Conservation (phyloP, 2,888 invertebrate species). For the Anticlea derivata region DNA sequence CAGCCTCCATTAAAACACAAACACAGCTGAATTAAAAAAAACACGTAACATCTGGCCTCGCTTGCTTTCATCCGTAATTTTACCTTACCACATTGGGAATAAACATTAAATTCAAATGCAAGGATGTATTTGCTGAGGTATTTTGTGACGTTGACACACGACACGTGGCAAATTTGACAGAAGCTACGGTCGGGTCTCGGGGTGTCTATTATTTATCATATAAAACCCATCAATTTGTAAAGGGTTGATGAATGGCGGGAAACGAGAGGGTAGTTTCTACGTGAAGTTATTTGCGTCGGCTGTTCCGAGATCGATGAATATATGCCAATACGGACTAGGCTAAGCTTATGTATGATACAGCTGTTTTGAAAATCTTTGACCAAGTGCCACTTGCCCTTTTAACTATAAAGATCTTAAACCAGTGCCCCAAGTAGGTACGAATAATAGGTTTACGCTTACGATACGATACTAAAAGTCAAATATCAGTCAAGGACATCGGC, state of each 20-base stretch:
- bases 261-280: constrained; percentile 23
- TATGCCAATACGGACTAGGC: constrained; percentile 5
- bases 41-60: constrained; percentile 26
- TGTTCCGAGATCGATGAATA: constrained; percentile 7
- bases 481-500: too few relatives aligned
- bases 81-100: constrained; percentile 27
- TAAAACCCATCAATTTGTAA: constrained; percentile 58
- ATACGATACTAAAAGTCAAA: too few relatives aligned
- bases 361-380: background rate
- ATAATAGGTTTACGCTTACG: too few relatives aligned
- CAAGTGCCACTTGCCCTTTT: background rate
- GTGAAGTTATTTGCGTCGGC: constrained; percentile 17
- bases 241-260: constrained; percentile 47
- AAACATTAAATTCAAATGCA: constrained; percentile 30
- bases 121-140: constrained; percentile 11
- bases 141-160: constrained; percentile 33
- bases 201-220: constrained; percentile 59
- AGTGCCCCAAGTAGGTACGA: too few relatives aligned
- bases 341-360: background rate
- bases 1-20: constrained; percentile 34
- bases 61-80: constrained; percentile 25
- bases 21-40: constrained; percentile 30
- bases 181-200: constrained; percentile 29
- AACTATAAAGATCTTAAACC: background rate
- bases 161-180: constrained; percentile 39